Evolutionary conservation across 2,797 vertebrate species (phyloP), one percentile per base, ranked within the genome.

Genomic region (Pseudomugil gertrudae): DNA sequence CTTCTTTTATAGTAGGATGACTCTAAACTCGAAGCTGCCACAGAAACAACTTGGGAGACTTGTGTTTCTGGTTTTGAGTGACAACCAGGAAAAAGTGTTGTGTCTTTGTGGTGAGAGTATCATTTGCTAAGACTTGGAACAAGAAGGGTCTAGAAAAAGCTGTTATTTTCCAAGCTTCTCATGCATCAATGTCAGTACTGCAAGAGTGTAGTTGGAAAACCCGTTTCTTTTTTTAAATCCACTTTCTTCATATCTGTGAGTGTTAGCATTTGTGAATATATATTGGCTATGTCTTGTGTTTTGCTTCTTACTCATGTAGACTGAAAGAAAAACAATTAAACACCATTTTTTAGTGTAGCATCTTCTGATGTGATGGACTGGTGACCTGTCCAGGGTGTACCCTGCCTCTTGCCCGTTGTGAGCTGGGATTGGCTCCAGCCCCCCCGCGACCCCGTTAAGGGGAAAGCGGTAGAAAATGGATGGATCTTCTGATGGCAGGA

Each of bases 401-500:
- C n/a, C n/a, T n/a, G n/a, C n/a, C n/a, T n/a, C n/a, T n/a, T n/a
- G n/a, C n/a, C n/a, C n/a, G n/a, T n/a, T n/a, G n/a, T n/a, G n/a
- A n/a, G n/a, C n/a, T n/a, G n/a, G n/a, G n/a, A n/a, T n/a, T n/a
- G n/a, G n/a, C n/a, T n/a, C n/a, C n/a, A n/a, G n/a, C n/a, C n/a
- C n/a, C n/a, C n/a, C n/a, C n/a, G n/a, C n/a, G n/a, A n/a, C n/a
- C n/a, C n/a, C n/a, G n/a, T n/a, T n/a, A n/a, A n/a, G n/a, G n/a
- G n/a, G n/a, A n/a, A n/a, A n/a, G n/a, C n/a, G n/a, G n/a, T n/a
- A n/a, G n/a, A n/a, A n/a, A n/a, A n/a, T n/a, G n/a, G n/a, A n/a
- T n/a, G n/a, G n/a, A n/a, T n/a, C 69, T 83, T 69, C 72, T 81
- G 80, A 74, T 70, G 84, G 84, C 61, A 74, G 55, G 61, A 80